These are phyloP conservation scores for Glyphotaelius pellucidus DNA, from an alignment of 2,888 invertebrate species.

Conservation along the genomic window DNA sequence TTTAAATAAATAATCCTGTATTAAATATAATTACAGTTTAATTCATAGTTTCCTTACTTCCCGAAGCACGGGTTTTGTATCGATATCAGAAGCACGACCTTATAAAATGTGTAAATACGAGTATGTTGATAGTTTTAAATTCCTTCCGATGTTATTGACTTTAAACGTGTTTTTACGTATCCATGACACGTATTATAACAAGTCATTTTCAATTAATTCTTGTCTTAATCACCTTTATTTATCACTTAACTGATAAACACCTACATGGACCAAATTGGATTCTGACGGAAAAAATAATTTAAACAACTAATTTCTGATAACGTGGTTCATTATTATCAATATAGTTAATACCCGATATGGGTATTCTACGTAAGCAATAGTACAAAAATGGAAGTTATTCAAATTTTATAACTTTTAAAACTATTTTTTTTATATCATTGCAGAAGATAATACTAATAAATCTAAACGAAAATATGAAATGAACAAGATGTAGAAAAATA, in stretches of 20 bases:
- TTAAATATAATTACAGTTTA: not conserved
- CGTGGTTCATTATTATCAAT: not conserved
- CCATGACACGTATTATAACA: not conserved
- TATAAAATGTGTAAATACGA: not conserved
- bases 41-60: not conserved
- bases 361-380: not conserved
- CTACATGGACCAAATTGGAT: not conserved
- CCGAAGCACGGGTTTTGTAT: not conserved
- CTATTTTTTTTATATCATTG: too few species aligned
- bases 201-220: not conserved
- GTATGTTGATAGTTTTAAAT: not conserved
- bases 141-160: not conserved
- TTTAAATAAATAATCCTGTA: not conserved
- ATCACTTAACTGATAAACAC: not conserved
- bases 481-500: too few species aligned
- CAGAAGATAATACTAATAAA: too few species aligned
- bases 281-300: not conserved
- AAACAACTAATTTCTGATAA: not conserved
- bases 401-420: too few species aligned
- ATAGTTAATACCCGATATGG: not conserved
- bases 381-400: not conserved
- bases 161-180: not conserved
- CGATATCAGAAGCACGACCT: not conserved
- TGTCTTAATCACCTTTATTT: not conserved
- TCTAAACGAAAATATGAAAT: too few species aligned